Conservation (phyloP, 1,140 invertebrate genomes). For the Drosophila trapezifrons region DNA sequence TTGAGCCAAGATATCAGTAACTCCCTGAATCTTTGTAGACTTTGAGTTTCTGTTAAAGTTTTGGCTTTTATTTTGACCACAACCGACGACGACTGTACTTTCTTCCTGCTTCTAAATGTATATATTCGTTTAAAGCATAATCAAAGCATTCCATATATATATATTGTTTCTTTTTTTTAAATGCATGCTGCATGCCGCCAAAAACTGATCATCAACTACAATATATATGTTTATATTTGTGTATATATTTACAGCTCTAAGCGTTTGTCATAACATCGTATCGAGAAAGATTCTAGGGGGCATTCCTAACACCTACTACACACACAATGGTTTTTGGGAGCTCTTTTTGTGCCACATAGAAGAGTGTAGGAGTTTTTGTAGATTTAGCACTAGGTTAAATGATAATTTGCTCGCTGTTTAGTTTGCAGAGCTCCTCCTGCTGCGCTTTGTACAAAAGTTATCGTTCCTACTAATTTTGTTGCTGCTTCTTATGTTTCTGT, state of each 20-base stretch:
- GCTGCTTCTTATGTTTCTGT: constrained; percentile 13
- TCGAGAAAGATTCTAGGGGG: constrained; percentile 46
- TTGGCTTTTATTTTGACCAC: constrained; percentile 18
- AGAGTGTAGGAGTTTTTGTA: constrained; percentile 44
- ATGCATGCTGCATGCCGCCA: constrained; percentile 64
- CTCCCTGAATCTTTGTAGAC: constrained; percentile 3
- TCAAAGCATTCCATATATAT: constrained; percentile 37
- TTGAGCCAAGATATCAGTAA: not conserved
- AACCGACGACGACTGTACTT: constrained; percentile 47
- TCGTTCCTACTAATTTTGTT: constrained; percentile 47
- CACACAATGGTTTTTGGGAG: constrained; percentile 6
- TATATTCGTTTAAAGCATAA: constrained; percentile 67
- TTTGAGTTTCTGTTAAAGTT: not conserved
- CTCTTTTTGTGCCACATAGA: constrained; percentile 54
- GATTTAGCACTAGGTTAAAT: constrained; percentile 43
- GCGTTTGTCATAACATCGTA: constrained; percentile 60
- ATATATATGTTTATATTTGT: constrained; percentile 55
- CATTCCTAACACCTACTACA: constrained; percentile 37
- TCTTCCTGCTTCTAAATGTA: constrained; percentile 33
- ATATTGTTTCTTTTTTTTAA: constrained; percentile 55
- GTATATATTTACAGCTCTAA: constrained; percentile 70
- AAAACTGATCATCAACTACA: constrained; percentile 55
- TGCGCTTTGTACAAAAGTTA: constrained; percentile 62
- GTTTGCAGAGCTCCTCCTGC: constrained; percentile 16
- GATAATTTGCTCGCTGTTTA: constrained; percentile 48